These are phyloP conservation scores for Thunnus thynnus DNA, from an alignment of 2,113 vertebrate species.

Conservation along the genomic window DNA sequence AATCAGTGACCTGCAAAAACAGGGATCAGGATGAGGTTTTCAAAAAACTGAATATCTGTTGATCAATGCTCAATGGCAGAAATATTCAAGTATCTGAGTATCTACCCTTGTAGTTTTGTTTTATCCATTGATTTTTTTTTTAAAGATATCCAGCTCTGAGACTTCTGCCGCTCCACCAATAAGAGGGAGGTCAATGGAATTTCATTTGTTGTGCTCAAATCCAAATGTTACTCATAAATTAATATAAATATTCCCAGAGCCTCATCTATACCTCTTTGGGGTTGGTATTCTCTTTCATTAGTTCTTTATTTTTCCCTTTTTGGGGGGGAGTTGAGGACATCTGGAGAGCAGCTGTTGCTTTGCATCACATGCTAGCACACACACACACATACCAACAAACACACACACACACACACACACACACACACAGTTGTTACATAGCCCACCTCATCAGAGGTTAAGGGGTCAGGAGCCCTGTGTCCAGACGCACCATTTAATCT, in stretches of 20 bases:
- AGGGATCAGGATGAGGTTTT: too few species aligned
- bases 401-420: constrained; percentile 28
- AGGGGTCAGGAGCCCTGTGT: constrained; percentile 66
- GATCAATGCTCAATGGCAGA: too few species aligned
- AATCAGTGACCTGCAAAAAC: too few species aligned
- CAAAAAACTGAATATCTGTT: too few species aligned
- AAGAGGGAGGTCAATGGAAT: too few species aligned
- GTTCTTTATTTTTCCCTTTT: constrained; percentile 2
- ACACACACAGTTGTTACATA: constrained; percentile 46
- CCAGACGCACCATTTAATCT: constrained; percentile 71
- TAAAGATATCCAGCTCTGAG: too few species aligned
- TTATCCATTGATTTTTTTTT: too few species aligned
- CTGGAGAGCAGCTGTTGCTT: constrained; percentile 81
- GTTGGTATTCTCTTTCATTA: constrained; percentile 36
- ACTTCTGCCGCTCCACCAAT: too few species aligned
- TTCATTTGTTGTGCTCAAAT: too few species aligned
- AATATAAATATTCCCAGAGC: neutral
- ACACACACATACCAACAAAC: constrained; percentile 9
- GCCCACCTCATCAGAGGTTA: constrained; percentile 51
- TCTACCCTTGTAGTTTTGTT: too few species aligned
- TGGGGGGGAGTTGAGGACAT: constrained; percentile 61
- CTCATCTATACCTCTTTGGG: constrained; percentile 8
- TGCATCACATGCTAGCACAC: constrained; percentile 37
- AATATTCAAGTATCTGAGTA: too few species aligned
- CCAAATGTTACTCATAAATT: too few species aligned